These are phyloP conservation scores for Lasioglossum marginatum DNA, from an alignment of 2,888 invertebrate genomes.

Conservation along the genomic window DNA sequence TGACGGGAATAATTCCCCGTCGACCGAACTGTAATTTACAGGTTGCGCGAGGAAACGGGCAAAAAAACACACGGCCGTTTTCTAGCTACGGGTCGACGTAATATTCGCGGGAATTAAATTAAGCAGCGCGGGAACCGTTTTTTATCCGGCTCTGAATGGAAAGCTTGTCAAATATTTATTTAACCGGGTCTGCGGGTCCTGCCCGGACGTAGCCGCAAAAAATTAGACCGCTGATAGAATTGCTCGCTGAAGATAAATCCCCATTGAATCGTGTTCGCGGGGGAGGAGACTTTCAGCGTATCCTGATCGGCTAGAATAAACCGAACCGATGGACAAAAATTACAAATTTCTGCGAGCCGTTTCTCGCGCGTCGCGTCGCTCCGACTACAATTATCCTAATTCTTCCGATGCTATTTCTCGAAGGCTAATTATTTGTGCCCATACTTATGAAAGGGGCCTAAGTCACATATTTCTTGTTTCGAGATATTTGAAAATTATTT, in stretches of 20 bases:
- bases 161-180: constrained; percentile 53
- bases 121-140: constrained; percentile 28
- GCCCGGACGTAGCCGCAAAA: constrained; percentile 21
- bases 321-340: constrained; percentile 21
- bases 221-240: constrained; percentile 44
- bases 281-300: background rate
- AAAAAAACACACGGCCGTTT: background rate
- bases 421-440: background rate
- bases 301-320: constrained; percentile 19
- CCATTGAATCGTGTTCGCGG: constrained; percentile 23
- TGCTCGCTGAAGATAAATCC: constrained; percentile 25
- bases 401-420: constrained; percentile 30
- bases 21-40: constrained; percentile 2
- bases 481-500: too few relatives aligned
- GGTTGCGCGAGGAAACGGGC: background rate
- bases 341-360: constrained; percentile 10
- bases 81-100: background rate
- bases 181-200: constrained; percentile 4
- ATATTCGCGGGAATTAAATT: constrained; percentile 44
- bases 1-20: background rate
- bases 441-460: too few relatives aligned
- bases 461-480: too few relatives aligned
- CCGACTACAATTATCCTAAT: constrained; percentile 42
- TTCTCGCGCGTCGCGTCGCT: constrained; percentile 20
- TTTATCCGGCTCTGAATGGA: constrained; percentile 15